Base-by-base conservation (phyloP, 2,113 vertebrate species). In the Melanotaenia duboulayi region DNA sequence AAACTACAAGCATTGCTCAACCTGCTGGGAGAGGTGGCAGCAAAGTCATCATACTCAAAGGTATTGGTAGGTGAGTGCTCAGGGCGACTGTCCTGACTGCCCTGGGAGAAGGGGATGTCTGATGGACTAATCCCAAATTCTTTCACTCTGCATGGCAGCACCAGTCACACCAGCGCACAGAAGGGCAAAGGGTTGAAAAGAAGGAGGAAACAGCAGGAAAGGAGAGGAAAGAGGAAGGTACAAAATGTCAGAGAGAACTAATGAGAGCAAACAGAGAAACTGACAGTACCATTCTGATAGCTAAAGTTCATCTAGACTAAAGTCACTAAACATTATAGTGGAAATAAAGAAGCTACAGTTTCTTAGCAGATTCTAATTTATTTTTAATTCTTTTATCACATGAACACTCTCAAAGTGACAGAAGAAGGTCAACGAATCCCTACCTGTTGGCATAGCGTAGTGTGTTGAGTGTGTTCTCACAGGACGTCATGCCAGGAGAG, bases 91-190 rank as follows among this genome's bases (percentile, higher is more conserved):
- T 96, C 96, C 83, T 92, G 91, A 91, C 95, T 93, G 91, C 96
- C 94, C 95, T 98, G 97, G 90, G 96, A 97, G 96, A 99, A 99
- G 94, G 97, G 97, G 95, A 99, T 99, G 95, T 99, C 97, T 84
- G 97, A 98, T 76, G 97, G 97, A 96, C 97, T 98, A 95, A 99
- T 99, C 95, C 97, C 97, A 97, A 99, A 99, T 94, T 99, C 97
- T 95, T 99, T 99, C 94, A 99, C 98, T 96, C 98, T 99, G 95
- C 73, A 91, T 94, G 94, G 92, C 88, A 92, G 92, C 80, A 75
- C 28, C 68, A 28, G 50, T 54, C 78, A 94, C 87, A 94, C 89
- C 82, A 93, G 93, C 56, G 51, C 70, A 83, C 58, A 87, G 78
- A 82, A 77, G 81, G 81, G 81, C 80, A 63, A 81, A 78, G 35